Evolutionary conservation across 2,888 invertebrate genomes (phyloP), one percentile per base, ranked within the genome.

Genomic region (Mythimna lalbum): DNA sequence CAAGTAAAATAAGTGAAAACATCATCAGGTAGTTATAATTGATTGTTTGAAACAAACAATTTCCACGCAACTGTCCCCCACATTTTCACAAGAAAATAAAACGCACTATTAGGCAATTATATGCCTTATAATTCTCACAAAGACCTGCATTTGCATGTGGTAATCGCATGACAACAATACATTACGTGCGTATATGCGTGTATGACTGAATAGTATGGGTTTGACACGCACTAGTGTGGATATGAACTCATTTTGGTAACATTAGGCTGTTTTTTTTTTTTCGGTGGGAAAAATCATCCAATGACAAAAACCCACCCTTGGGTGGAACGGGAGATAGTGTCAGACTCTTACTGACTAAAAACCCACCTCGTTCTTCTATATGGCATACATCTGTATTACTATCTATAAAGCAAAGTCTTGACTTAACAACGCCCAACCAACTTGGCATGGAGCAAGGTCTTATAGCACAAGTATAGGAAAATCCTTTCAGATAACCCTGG

Each of bases 171-270:
- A 23, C 27, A n/a, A 36, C 14, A 56, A 19, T 49, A 49, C 63
- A 33, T 79, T 43, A 72, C 7, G 14, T 49, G 1, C 7, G 1
- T 60, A 17, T 31, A 27, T 60, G 76, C 55, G 63, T 62, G 64
- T 53, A 27, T 62, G 14, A 56, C 14, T 60, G 9, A 9, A 27
- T 31, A 43, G 63, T 43, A 27, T 72, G 23, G 12, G 9, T 47
- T 43, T 36, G 7, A 56, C 80, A 80, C 53, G 76, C 76, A 75
- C 33, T 39, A 21, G 21, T 2, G 17, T 69, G 80, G 69, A 74
- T 2, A n/a, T 73, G 77, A 79, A 79, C 80, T 79, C n/a, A 39
- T 69, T 79, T 79, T 47, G 23, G n/a, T 50, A 57, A 64, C 47
- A 43, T 43, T 43, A 43, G 43, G 43, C 43, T 43, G 43, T n/a